phyloP scores from a whole-genome alignment of 2,797 vertebrate species.

The Knipowitschia caucasica region DNA sequence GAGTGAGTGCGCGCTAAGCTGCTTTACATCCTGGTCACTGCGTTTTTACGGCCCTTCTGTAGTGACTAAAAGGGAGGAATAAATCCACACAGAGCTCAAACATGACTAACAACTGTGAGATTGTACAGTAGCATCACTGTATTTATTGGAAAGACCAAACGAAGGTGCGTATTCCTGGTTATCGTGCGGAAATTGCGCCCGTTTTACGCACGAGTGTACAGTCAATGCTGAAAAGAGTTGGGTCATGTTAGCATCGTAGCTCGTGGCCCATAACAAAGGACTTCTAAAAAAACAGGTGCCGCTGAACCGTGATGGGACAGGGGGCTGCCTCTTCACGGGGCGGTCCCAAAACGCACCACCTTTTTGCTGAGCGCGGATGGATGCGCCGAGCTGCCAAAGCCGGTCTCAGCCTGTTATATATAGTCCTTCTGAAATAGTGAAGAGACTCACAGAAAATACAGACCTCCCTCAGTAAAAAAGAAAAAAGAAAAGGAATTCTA shows the following conservation, averaged over 20 bases:
- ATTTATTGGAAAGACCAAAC: constrained; percentile 37
- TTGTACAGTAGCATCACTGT: constrained; percentile 26
- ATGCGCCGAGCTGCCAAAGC: constrained; percentile 48
- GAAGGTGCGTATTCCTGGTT: constrained; percentile 57
- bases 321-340: constrained; percentile 36
- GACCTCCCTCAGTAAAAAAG: constrained; percentile 40
- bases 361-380: constrained; percentile 39
- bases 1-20: constrained; percentile 52
- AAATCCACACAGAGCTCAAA: constrained; percentile 27
- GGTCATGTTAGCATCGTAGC: constrained; percentile 3
- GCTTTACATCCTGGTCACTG: constrained; percentile 51
- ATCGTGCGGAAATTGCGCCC: neutral
- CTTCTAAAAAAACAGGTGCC: neutral
- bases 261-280: neutral
- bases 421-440: constrained; percentile 21
- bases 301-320: neutral
- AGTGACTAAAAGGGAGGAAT: constrained; percentile 27
- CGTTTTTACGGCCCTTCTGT: constrained; percentile 47
- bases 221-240: neutral
- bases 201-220: neutral
- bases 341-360: constrained; percentile 28
- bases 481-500: too few relatives aligned
- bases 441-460: constrained; percentile 25
- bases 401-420: constrained; percentile 54
- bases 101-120: constrained; percentile 40